Evolutionary conservation across 2,113 vertebrate genomes (phyloP).

Genomic region (Chloroceryle aenea): DNA sequence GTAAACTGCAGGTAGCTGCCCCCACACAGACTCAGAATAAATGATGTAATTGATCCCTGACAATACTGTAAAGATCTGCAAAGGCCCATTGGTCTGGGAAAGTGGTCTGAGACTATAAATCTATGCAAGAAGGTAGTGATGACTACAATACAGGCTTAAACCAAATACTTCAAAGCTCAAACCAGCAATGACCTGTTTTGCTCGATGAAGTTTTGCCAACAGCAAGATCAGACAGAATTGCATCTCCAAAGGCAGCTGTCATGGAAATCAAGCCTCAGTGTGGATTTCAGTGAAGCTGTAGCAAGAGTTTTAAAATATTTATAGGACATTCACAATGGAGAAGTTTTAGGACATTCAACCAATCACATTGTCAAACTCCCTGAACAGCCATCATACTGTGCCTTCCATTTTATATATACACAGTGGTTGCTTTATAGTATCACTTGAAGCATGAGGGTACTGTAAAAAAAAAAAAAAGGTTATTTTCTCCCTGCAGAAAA

Average conservation of each 20-base stretch:
- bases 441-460: background rate
- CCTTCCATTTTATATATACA: background rate
- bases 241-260: background rate
- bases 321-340: slow-evolving; percentile 33
- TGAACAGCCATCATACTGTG: background rate
- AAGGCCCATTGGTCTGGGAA: background rate
- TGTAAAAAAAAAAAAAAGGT: background rate
- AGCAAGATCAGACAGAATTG: background rate
- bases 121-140: background rate
- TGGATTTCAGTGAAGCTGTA: slow-evolving; percentile 11
- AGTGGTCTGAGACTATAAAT: background rate
- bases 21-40: background rate
- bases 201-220: background rate
- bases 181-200: background rate
- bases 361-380: background rate
- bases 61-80: background rate
- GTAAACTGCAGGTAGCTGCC: background rate
- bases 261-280: slow-evolving; percentile 10
- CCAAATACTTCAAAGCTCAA: background rate
- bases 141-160: background rate
- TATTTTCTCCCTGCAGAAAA: background rate
- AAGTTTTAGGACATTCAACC: background rate
- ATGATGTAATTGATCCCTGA: background rate
- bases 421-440: background rate
- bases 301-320: slow-evolving; percentile 49